These are phyloP conservation scores for Neofelis nebulosa DNA, from an alignment of 2,113 vertebrate genomes.

Conservation along the genomic window DNA sequence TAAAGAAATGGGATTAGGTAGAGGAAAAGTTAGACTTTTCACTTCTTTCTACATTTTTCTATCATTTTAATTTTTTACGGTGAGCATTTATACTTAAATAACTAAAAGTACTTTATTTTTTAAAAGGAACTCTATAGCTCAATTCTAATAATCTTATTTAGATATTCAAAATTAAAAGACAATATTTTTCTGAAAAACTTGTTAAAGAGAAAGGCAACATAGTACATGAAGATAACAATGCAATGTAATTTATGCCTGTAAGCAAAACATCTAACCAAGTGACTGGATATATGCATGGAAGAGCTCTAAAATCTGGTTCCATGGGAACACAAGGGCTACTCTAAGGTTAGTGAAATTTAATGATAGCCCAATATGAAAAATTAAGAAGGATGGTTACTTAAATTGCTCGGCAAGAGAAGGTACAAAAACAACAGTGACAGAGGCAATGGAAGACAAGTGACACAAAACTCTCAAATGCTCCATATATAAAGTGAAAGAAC, in stretches of 20 bases:
- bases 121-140: background rate
- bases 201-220: background rate
- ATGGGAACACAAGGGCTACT: background rate
- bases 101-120: slow-evolving; percentile 10
- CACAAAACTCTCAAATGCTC: background rate
- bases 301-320: background rate
- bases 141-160: slow-evolving; percentile 21
- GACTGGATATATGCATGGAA: background rate
- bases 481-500: background rate
- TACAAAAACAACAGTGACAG: background rate
- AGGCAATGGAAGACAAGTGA: background rate
- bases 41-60: background rate
- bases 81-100: background rate
- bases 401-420: background rate
- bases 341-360: slow-evolving; percentile 27
- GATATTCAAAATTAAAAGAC: background rate
- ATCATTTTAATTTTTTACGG: slow-evolving; percentile 27
- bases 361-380: background rate
- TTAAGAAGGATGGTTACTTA: background rate
- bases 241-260: background rate
- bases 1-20: background rate
- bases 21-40: background rate
- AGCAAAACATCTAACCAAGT: background rate
- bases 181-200: background rate
- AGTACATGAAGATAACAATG: background rate